These are phyloP conservation scores for Liposcelis brunnea DNA, from an alignment of 2,888 invertebrate species.

Conservation along the genomic window DNA sequence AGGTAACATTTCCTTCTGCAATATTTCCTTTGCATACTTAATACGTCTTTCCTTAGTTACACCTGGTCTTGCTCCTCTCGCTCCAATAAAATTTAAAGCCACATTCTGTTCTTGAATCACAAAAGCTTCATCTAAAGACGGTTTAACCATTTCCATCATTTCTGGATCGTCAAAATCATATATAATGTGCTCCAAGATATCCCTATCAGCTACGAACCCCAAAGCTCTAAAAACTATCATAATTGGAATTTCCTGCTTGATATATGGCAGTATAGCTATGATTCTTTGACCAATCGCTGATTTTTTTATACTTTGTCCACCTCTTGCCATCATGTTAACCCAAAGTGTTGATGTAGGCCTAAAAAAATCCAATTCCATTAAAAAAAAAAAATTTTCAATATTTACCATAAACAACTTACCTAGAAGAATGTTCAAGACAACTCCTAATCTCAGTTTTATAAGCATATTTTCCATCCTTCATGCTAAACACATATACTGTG, in stretches of 20 bases:
- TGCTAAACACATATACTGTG: slow-evolving; percentile 97
- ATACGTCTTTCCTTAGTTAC: slow-evolving; percentile 98
- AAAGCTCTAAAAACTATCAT: slow-evolving; percentile 99
- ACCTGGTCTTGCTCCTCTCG: slow-evolving; percentile 92
- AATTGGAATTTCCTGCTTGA: slow-evolving; percentile 98
- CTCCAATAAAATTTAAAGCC: slow-evolving; percentile 95
- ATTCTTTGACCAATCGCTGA: slow-evolving; percentile 98
- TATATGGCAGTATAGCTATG: slow-evolving; percentile 93
- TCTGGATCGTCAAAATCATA: slow-evolving; percentile 99
- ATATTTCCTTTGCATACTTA: slow-evolving; percentile 96
- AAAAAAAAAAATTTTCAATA: slow-evolving; percentile 39
- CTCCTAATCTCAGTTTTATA: slow-evolving; percentile 97
- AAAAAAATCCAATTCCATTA: neutral
- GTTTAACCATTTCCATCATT: slow-evolving; percentile 99
- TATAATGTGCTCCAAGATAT: slow-evolving; percentile 98
- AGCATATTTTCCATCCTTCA: slow-evolving; percentile 99
- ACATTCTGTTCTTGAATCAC: slow-evolving; percentile 99
- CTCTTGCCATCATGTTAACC: slow-evolving; percentile 99
- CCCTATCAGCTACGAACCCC: slow-evolving; percentile 97
- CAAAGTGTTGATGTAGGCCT: slow-evolving; percentile 92
- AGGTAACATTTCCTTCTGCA: slow-evolving; percentile 99
- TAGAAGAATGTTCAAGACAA: slow-evolving; percentile 62
- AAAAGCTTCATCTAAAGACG: slow-evolving; percentile 97
- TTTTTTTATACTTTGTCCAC: slow-evolving; percentile 95
- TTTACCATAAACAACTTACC: slow-evolving; percentile 23